Base-by-base conservation (phyloP, 92 coral and sea anemone species). In the Zoanthus solanderi region DNA sequence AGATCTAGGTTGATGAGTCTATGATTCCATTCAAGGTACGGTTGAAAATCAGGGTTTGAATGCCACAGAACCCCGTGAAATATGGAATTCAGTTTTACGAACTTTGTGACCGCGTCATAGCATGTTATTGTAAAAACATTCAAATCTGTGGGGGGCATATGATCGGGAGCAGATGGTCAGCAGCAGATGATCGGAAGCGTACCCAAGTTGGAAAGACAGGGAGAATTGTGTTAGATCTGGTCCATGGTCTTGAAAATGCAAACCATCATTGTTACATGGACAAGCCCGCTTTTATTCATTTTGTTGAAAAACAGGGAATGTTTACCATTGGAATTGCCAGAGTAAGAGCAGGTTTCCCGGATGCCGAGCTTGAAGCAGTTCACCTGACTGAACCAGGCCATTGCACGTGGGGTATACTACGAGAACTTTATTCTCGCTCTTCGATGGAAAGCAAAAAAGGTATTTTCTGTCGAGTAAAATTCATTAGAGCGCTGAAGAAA, bases 21-120 rank as follows among this genome's bases (percentile, higher is more conserved):
- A 82, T 82, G 90, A 76, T 90, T 10, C 93, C 88, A 18, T 90
- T 81, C 68, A 82, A 87, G 50, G 93, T 80, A 31, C 79, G 68
- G 18, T 78, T 87, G 78, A 63, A 77, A 45, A 82, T 71, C 0
- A 90, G 66, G 75, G 90, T 87, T 47, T 67, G 85, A 65, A 92
- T 92, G 94, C 92, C 92, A 6, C 18, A 89, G 78, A 89, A 89
- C 76, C 94, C 94, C 9, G 84, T 89, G 11, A 89, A 89, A 89
- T 89, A 75, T 77, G 92, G 88, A 15, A 65, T 65, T 10, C 6
- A 50, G 10, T 10, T 50, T 50, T 60, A 17, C 76, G 31, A 46
- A 12, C 85, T 89, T 42, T 91, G 92, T 58, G 79, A 91, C 71
- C 86, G 32, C 75, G 45, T 53, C 82, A 71, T 17, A 85, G 93